Evolutionary conservation across 2,888 invertebrate genomes (phyloP), one percentile per base, ranked within the genome.

Genomic region (Bugula neritina): DNA sequence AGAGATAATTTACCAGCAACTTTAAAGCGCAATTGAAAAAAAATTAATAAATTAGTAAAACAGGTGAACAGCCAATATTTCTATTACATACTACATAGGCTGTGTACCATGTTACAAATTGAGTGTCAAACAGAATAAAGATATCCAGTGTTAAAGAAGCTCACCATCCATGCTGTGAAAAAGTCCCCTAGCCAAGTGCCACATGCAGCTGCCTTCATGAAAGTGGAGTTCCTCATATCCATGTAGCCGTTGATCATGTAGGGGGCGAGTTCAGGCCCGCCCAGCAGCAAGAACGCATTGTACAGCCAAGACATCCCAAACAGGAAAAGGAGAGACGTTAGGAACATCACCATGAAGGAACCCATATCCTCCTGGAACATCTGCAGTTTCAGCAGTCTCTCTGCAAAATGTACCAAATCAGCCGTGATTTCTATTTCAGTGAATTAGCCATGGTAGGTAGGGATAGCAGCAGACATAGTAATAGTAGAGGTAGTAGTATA

Each of bases 111-210:
- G n/a, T n/a, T n/a, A n/a, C n/a, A n/a, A n/a, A n/a, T n/a, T n/a
- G n/a, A n/a, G n/a, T n/a, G n/a, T n/a, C n/a, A n/a, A n/a, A n/a
- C n/a, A n/a, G n/a, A n/a, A n/a, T n/a, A n/a, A n/a, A n/a, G n/a
- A n/a, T n/a, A n/a, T n/a, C n/a, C n/a, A n/a, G n/a, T n/a, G n/a
- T n/a, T n/a, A n/a, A n/a, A n/a, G n/a, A n/a, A n/a, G 74, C 78
- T 75, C 72, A 84, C 84, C 84, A 86, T 86, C 80, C 86, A 84
- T 31, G 86, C 86, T 1, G 87, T 87, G 76, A 86, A 84, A 75
- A 86, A 84, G 75, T 87, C 87, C 0, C 87, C 87, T 74, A 86
- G 81, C 87, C 87, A 87, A 0, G 86, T 86, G 21, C 86, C 86
- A 74, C 84, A 85, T 1, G 86, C 86, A 5, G 86, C 86, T 13